Conservation (phyloP, 2,888 invertebrate genomes). For the Eupithecia vulgata region DNA sequence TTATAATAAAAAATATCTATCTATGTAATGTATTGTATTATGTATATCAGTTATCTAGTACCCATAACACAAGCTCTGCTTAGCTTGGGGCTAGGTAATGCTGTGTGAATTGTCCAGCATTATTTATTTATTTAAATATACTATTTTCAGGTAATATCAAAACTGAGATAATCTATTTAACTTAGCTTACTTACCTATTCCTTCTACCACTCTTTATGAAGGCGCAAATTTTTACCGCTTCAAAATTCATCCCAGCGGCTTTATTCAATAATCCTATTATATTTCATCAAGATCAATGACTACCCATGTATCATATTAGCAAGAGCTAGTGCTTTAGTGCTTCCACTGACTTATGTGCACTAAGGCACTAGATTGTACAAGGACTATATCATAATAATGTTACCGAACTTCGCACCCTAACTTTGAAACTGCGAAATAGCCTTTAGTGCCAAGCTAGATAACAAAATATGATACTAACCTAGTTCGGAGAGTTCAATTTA, state of each 20-base stretch:
- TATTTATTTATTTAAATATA: too few relatives aligned
- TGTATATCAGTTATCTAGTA: too few relatives aligned
- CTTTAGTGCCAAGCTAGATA: constrained; percentile 26
- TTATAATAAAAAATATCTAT: too few relatives aligned
- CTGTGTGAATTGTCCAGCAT: too few relatives aligned
- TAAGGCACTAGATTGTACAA: constrained; percentile 12
- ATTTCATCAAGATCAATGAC: neutral
- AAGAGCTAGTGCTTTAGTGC: constrained; percentile 16
- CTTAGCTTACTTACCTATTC: too few relatives aligned
- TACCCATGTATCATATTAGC: constrained; percentile 9
- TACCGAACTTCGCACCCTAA: constrained; percentile 28
- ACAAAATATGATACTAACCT: constrained; percentile 10
- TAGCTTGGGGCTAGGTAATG: too few relatives aligned
- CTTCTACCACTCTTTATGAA: neutral
- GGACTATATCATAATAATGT: constrained; percentile 30
- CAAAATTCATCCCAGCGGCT: neutral
- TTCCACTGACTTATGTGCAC: constrained; percentile 18
- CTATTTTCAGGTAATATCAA: too few relatives aligned
- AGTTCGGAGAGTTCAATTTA: constrained; percentile 15
- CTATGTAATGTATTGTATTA: too few relatives aligned
- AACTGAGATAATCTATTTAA: too few relatives aligned
- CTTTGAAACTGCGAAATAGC: constrained; percentile 27
- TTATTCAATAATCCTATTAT: constrained; percentile 4
- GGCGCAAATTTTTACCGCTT: neutral
- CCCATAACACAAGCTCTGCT: too few relatives aligned